phyloP scores from a whole-genome alignment of 64 coral and sea anemone species.

The Porites australiensis region DNA sequence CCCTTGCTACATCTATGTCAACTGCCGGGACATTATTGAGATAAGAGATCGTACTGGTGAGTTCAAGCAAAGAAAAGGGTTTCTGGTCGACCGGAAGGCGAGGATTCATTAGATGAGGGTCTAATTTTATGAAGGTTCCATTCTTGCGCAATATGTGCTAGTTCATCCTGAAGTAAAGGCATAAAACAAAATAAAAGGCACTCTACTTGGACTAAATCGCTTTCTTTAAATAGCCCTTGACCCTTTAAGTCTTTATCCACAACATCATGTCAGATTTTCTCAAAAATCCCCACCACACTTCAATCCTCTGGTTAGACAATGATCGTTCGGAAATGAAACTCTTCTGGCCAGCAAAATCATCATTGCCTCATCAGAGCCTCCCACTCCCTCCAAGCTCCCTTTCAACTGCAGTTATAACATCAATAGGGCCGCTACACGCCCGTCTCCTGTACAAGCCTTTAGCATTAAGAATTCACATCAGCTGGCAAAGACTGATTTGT shows the following conservation, averaged over 20 bases:
- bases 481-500: background rate
- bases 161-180: slow-evolving; percentile 6
- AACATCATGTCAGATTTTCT: background rate
- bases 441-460: background rate
- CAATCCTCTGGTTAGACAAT: background rate
- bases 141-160: background rate
- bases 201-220: background rate
- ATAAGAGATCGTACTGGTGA: background rate
- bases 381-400: background rate
- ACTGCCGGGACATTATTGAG: background rate
- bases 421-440: background rate
- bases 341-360: background rate
- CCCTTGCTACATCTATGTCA: slow-evolving; percentile 11
- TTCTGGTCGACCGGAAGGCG: slow-evolving; percentile 9
- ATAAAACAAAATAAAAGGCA: slow-evolving; percentile 52
- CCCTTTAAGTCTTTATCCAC: background rate
- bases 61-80: slow-evolving; percentile 25
- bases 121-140: slow-evolving; percentile 38
- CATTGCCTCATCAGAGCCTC: background rate
- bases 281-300: background rate
- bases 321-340: background rate
- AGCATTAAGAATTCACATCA: background rate
- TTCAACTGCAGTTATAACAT: background rate
- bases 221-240: background rate
- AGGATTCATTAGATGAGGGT: background rate